Base-by-base conservation (phyloP, 2,113 vertebrate species). In the Machaerirhynchus nigripectus region DNA sequence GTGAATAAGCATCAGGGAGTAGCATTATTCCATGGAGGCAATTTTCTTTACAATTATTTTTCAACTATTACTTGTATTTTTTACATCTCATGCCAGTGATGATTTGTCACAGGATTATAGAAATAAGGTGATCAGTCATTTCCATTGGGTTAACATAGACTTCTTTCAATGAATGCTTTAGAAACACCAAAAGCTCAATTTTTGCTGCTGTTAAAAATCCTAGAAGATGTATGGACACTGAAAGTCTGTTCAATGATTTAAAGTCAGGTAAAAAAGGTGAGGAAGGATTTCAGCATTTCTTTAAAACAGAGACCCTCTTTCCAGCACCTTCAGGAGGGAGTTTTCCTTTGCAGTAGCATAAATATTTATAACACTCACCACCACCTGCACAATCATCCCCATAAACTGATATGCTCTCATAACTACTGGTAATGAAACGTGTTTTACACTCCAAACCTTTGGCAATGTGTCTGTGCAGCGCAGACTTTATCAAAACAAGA, bases 401-500 rank as follows among this genome's bases (percentile, higher is more conserved):
- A 97, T 96, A 97, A 97, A 97, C 95, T 95, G 95, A 97, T 96
- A 96, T 61, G 83, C 80, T 96, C 93, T 92, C 93, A 93, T 92
- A 96, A 89, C 88, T 89, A 8, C 79, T 81, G 79, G 92, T 87
- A 96, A 92, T 94, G 96, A 94, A 94, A 96, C 0, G 9, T 92
- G 88, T 64, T 94, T 94, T 87, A 95, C 8, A 1, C 95, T 57
- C 5, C 49, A 75, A 75, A 83, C 53, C 92, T 78, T 95, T 92
- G 86, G 92, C 96, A 95, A 70, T 13, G 64, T 63, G 82, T 94
- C 79, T 64, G 20, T 87, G 83, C 73, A 68, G 79, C 3, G 15
- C 88, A 96, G 96, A 94, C 92, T 39, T 90, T 96, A 93, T 90
- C 93, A 84, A 97, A 97, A 97, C 96, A 97, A 71, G 69, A 93